Evolutionary conservation across 1,140 invertebrate genomes (phyloP), one percentile per base, ranked within the genome.

Genomic region (Drosophila ambigua): DNA sequence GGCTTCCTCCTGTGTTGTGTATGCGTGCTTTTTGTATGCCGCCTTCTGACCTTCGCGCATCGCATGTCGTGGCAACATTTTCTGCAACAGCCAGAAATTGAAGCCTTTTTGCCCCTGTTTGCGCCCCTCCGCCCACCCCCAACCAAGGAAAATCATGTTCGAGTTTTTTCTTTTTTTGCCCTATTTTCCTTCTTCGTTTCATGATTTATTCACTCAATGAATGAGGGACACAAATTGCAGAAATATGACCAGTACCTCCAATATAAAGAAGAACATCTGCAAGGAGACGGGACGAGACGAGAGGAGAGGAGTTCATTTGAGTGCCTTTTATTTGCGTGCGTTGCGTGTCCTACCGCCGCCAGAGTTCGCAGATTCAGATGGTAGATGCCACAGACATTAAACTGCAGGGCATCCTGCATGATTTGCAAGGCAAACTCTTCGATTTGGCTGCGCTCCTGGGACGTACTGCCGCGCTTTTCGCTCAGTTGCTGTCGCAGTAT

Each of bases 211-310:
- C 35, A 55, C 11, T 54, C 58, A 16, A 41, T 41, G 51, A 5
- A 65, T 52, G 1, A 88, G 75, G 2, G 52, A 58, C 11, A 83
- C 62, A 43, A 88, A 88, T 35, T 88, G 83, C 24, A 88, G 45
- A 46, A 88, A 89, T 48, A 84, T 74, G n/a, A 79, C 72, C 54
- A 83, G 35, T 0, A 79, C 74, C 11, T 88, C 72, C 16, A 88
- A 20, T 4, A 88, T 83, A n/a, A 89, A 89, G 28, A 89, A 52
- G 26, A 83, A 83, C 65, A 89, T 79, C 83, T 89, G 52, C 13
- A 53, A 53, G 0, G 1, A 24, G 26, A 24, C 20, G 20, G 2
- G 20, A 20, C 1, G 20, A 20, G 20, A 20, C 1, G 26, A 24
- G n/a, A 31, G 24, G 4, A 1, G 13, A 28, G 4, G 4, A 7